Evolutionary conservation across 1,140 invertebrate genomes (phyloP).

Genomic region (Megalonaias nervosa): DNA sequence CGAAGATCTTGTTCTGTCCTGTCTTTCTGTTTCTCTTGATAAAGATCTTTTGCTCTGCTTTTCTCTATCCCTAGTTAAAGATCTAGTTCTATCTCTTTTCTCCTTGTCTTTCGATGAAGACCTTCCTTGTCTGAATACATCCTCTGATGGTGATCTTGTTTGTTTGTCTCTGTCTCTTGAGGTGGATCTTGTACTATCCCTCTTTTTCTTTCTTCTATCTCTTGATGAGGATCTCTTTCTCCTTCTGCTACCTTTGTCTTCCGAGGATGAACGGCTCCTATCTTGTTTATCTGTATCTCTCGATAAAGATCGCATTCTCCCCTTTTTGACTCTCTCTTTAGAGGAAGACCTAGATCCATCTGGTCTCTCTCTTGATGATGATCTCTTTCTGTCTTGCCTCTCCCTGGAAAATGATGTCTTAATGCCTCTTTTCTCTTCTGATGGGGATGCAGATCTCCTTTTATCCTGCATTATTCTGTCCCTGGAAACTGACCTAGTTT

Average conservation of each 20-base stretch:
- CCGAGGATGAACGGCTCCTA: background rate
- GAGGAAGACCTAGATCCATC: conserved; percentile 3
- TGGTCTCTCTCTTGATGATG: background rate
- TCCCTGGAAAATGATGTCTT: background rate
- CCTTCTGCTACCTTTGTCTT: background rate
- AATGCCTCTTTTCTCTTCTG: background rate
- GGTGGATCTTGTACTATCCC: background rate
- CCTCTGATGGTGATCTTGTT: conserved; percentile 4
- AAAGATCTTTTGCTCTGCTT: background rate
- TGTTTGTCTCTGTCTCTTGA: background rate
- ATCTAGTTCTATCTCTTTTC: background rate
- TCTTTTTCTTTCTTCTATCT: conserved; percentile 8
- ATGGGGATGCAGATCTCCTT: background rate
- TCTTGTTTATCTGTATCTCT: background rate
- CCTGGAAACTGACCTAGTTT: background rate
- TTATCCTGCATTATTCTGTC: background rate
- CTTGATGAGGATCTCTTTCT: conserved; percentile 3
- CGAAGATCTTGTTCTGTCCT: background rate
- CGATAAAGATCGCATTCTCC: conserved; percentile 5
- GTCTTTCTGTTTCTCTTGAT: conserved; percentile 4
- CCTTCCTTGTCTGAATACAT: conserved; percentile 11
- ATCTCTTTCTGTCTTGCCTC: conserved; percentile 3
- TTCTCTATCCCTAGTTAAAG: conserved; percentile 6
- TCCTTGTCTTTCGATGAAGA: too few relatives aligned
- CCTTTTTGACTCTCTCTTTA: conserved; percentile 1